Evolutionary conservation across 2,888 invertebrate genomes (phyloP).

Genomic region (Diarsia mendica): DNA sequence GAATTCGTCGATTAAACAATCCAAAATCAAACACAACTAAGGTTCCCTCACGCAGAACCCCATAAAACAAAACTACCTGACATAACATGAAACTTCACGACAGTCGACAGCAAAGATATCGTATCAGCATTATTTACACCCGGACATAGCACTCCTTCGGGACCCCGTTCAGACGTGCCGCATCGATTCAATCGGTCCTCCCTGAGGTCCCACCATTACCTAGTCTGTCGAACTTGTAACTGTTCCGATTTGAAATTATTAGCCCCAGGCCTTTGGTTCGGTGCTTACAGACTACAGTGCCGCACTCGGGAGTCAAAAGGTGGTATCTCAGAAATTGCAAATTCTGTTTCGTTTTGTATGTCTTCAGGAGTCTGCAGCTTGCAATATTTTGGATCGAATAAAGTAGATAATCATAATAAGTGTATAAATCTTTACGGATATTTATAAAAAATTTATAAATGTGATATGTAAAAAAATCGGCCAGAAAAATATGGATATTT

Average conservation of each 20-base stretch:
- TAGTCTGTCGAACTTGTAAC: slow-evolving; percentile 73
- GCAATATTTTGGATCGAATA: neutral
- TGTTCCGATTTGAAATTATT: slow-evolving; percentile 77
- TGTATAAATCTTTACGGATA: too few species aligned
- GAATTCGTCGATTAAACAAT: slow-evolving; percentile 1
- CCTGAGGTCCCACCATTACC: slow-evolving; percentile 70
- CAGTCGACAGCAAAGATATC: slow-evolving; percentile 52
- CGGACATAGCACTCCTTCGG: slow-evolving; percentile 44
- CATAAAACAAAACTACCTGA: slow-evolving; percentile 53
- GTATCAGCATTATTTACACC: slow-evolving; percentile 63
- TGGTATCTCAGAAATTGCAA: neutral
- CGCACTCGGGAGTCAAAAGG: neutral
- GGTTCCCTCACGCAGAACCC: neutral
- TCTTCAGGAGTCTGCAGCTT: neutral
- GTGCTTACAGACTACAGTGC: slow-evolving; percentile 19
- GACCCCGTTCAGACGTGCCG: slow-evolving; percentile 58
- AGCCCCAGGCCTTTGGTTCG: slow-evolving; percentile 62
- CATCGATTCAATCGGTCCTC: slow-evolving; percentile 69
- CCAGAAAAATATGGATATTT: neutral
- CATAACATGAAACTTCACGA: slow-evolving; percentile 55
- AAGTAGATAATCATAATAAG: neutral
- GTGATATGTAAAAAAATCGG: neutral
- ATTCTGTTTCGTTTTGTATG: neutral
- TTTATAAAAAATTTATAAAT: too few species aligned
- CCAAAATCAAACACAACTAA: slow-evolving; percentile 13